Evolutionary conservation across 2,113 vertebrate species (phyloP), one percentile per base, ranked within the genome.

Genomic region (Bufo bufo): DNA sequence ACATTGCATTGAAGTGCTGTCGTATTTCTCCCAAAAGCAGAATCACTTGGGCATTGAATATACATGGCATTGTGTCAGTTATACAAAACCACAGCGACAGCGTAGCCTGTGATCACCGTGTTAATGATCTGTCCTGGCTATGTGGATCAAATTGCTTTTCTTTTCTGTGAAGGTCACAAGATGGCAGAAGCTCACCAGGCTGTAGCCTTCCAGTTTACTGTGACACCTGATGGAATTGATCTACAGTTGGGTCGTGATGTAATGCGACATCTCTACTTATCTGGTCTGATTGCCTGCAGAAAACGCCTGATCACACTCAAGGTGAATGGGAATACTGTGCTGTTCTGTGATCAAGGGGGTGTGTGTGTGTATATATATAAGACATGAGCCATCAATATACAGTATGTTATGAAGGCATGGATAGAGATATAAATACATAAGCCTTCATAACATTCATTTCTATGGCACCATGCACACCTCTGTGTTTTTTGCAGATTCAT

Each of bases 111-210:
- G 11, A 56, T 0, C 13, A 14, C 19, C 33, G 45, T 58, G 13
- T 61, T 20, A 2, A 14, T 9, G 7, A 8, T 19, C 17, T 61
- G 16, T 81, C 17, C 33, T 14, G 20, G 56, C 47, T 13, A 16
- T 83, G n/a, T 45, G 9, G 14, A 65, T 61, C 33, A 14, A 33
- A 11, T 2, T n/a, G 45, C 45, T 13, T 33, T 54, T 23, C 61
- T 19, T n/a, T 66, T 87, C 4, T 63, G 14, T 65, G n/a, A 61
- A 88, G 87, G 71, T 65, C 47, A 52, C 92, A 90, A 45, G 23
- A 99, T 99, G 98, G 98, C 98, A 47, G 98, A 99, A 83, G 98
- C 98, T 0, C 98, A 99, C 93, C 98, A 99, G 93, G 98, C 98
- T 0, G 98, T 99, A 87, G 98, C 96, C 89, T 99, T 99, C 92